Conservation (phyloP, 2,797 vertebrate species). For the Melanotaenia boesemani region DNA sequence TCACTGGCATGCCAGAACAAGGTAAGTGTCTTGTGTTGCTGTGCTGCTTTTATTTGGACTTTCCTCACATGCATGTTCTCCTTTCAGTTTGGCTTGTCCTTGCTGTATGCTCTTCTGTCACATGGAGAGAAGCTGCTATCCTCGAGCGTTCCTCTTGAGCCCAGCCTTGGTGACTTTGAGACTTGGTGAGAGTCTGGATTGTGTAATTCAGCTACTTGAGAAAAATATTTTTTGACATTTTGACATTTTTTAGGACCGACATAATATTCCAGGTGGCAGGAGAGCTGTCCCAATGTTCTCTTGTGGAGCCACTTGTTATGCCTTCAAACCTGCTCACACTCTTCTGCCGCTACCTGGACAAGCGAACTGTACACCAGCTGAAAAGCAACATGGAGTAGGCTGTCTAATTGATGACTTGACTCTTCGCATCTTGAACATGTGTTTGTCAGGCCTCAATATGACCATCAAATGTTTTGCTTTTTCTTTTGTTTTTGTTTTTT, state of each 20-base stretch:
- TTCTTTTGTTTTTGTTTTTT: conserved; percentile 8
- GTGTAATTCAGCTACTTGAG: not conserved
- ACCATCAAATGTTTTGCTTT: not conserved
- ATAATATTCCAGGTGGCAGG: conserved; percentile 90
- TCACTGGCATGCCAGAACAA: conserved; percentile 91
- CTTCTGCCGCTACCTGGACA: conserved; percentile 96
- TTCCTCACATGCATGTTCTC: not conserved
- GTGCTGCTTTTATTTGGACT: not conserved
- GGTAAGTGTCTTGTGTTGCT: conserved; percentile 72
- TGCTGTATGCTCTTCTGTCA: conserved; percentile 93
- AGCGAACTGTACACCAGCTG: conserved; percentile 89
- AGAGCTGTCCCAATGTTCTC: conserved; percentile 88
- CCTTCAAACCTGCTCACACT: conserved; percentile 94
- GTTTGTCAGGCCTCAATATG: not conserved
- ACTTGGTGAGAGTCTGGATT: conserved; percentile 83
- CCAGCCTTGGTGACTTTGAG: conserved; percentile 86
- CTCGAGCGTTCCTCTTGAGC: conserved; percentile 85
- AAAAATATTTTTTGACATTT: not conserved
- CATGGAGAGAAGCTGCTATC: conserved; percentile 91
- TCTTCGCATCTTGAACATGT: not conserved
- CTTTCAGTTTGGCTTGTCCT: conserved; percentile 92
- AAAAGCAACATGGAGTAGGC: conserved; percentile 95
- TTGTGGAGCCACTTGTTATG: conserved; percentile 92
- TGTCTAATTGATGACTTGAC: not conserved
- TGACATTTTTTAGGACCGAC: conserved; percentile 86